These are phyloP conservation scores for Rhincodon typus DNA, from an alignment of 2,797 vertebrate genomes.

Conservation along the genomic window DNA sequence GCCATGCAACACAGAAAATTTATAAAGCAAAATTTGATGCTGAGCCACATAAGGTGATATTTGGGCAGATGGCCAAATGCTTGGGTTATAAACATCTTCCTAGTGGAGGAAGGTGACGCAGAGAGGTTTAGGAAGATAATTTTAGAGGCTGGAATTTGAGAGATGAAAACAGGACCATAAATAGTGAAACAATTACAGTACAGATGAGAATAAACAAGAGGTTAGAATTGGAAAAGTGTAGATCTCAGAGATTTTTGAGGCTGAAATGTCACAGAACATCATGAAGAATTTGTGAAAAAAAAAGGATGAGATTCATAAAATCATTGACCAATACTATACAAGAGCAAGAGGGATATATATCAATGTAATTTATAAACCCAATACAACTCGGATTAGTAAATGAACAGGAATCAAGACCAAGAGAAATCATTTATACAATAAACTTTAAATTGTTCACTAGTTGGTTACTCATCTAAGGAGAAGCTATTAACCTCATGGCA, in stretches of 20 bases:
- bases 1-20: not conserved
- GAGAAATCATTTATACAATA: not conserved
- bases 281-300: not conserved
- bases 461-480: slow-evolving; percentile 1
- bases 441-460: not conserved
- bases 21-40: not conserved
- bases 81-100: not conserved
- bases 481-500: not conserved
- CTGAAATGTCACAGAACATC: not conserved
- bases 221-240: not conserved
- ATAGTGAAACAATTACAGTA: not conserved
- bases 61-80: not conserved
- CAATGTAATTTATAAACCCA: not conserved
- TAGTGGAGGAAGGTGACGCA: not conserved
- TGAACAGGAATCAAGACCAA: not conserved
- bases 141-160: not conserved
- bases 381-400: not conserved
- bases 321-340: not conserved
- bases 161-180: not conserved
- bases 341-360: not conserved
- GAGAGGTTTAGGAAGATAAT: not conserved
- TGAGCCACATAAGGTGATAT: not conserved
- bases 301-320: not conserved
- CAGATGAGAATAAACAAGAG: not conserved
- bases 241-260: not conserved